phyloP scores from a whole-genome alignment of 2,888 invertebrate genomes.

The Cheilosia vernalis region DNA sequence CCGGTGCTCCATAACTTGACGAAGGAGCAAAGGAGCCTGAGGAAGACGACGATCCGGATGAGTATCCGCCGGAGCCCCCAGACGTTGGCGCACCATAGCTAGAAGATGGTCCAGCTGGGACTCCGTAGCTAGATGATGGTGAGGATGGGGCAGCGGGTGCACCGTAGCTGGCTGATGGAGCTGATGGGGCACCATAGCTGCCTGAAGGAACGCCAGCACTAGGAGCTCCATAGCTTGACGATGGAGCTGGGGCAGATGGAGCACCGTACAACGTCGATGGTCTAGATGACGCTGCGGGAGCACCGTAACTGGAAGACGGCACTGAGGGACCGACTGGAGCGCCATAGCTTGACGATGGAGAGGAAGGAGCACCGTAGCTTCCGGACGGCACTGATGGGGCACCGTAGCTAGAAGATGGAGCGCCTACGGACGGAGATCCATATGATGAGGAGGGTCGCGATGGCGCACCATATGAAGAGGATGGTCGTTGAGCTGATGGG shows the following conservation, averaged over 20 bases:
- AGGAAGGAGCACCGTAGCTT: constrained; percentile 72
- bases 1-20: constrained; percentile 80
- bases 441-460: constrained; percentile 84
- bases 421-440: constrained; percentile 80
- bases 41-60: constrained; percentile 74
- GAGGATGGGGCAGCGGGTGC: constrained; percentile 77
- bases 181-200: constrained; percentile 80
- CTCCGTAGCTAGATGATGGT: constrained; percentile 80
- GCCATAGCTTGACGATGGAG: constrained; percentile 60
- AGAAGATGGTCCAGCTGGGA: constrained; percentile 71
- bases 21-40: constrained; percentile 70
- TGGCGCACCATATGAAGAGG: constrained; percentile 80
- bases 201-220: constrained; percentile 82
- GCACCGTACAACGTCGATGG: constrained; percentile 84
- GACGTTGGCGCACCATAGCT: constrained; percentile 66
- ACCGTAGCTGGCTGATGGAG: constrained; percentile 83
- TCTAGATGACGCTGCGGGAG: constrained; percentile 83
- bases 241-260: constrained; percentile 79
- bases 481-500: constrained; percentile 71
- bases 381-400: constrained; percentile 79
- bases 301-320: constrained; percentile 79
- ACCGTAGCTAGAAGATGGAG: constrained; percentile 79
- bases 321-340: constrained; percentile 76
- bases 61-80: constrained; percentile 36
- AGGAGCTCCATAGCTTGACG: constrained; percentile 75